phyloP scores from a whole-genome alignment of 2,797 vertebrate genomes.

The Peromyscus nudipes region DNA sequence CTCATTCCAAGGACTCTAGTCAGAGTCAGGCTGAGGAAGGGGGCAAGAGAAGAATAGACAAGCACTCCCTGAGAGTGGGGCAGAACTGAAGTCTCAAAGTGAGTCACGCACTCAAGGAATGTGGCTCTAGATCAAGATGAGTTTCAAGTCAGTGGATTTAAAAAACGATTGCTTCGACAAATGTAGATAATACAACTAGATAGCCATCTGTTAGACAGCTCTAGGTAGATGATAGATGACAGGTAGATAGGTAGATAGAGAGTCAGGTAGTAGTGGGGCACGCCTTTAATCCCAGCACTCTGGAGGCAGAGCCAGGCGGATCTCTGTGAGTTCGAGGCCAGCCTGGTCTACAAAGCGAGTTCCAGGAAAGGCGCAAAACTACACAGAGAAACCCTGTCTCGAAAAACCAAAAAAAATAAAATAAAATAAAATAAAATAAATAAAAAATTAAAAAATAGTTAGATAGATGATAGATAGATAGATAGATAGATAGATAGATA shows the following conservation, averaged over 20 bases:
- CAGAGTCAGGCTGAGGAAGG: neutral
- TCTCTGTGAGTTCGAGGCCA: too few relatives aligned
- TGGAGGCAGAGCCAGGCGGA: too few relatives aligned
- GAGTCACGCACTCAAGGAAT: neutral
- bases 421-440: too few relatives aligned
- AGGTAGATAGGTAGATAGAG: neutral
- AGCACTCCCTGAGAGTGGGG: neutral
- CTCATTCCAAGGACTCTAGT: neutral
- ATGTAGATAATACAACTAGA: neutral
- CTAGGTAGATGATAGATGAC: neutral
- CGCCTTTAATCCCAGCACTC: too few relatives aligned
- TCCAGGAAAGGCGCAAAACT: too few relatives aligned
- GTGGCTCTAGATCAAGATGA: neutral
- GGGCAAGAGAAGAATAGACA: neutral
- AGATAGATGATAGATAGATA: neutral
- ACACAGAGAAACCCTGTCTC: too few relatives aligned
- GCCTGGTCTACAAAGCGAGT: too few relatives aligned
- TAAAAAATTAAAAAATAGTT: too few relatives aligned
- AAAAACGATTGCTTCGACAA: neutral
- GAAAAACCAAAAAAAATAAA: too few relatives aligned
- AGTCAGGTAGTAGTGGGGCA: too few relatives aligned
- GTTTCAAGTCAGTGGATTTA: neutral
- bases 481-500: neutral
- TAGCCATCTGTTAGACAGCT: neutral
- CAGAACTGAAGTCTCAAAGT: neutral